Percentiles rank a stretch among this genome's conserved stretches.
Conservation (phyloP, 1,140 invertebrate species). For the Cryptotermes secundus region DNA sequence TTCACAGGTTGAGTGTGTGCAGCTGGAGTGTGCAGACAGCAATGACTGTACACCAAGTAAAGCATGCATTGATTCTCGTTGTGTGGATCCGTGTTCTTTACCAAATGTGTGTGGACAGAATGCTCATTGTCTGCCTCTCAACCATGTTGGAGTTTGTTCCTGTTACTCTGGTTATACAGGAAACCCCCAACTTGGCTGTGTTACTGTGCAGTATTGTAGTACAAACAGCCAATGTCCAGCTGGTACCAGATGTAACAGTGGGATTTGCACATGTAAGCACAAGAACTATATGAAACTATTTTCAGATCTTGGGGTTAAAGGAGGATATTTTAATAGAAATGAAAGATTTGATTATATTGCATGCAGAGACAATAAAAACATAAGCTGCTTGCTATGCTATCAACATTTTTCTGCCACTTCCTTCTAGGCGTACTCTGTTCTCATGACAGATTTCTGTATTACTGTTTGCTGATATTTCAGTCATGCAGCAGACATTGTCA, state of each 20-base stretch:
- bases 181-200: slow-evolving; percentile 80
- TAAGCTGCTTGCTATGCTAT: too few relatives aligned
- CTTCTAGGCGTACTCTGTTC: too few relatives aligned
- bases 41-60: slow-evolving; percentile 69
- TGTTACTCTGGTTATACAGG: slow-evolving; percentile 81
- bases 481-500: too few relatives aligned
- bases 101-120: slow-evolving; percentile 79
- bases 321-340: slow-evolving; percentile 27
- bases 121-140: slow-evolving; percentile 67
- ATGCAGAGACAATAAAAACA: too few relatives aligned
- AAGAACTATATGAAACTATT: background rate
- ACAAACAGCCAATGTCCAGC: slow-evolving; percentile 74
- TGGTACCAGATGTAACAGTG: slow-evolving; percentile 76
- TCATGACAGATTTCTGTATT: too few relatives aligned
- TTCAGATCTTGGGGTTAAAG: slow-evolving; percentile 27
- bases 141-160: slow-evolving; percentile 75
- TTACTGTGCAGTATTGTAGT: slow-evolving; percentile 75
- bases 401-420: too few relatives aligned
- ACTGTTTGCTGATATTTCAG: too few relatives aligned
- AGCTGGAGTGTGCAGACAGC: slow-evolving; percentile 76
- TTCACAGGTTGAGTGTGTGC: slow-evolving; percentile 59
- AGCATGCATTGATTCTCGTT: slow-evolving; percentile 77
- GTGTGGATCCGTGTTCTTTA: slow-evolving; percentile 75
- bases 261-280: slow-evolving; percentile 71
- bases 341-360: slow-evolving; percentile 28